These are phyloP conservation scores for Branchinecta lindahli DNA, from an alignment of 1,140 invertebrate species.

Conservation along the genomic window DNA sequence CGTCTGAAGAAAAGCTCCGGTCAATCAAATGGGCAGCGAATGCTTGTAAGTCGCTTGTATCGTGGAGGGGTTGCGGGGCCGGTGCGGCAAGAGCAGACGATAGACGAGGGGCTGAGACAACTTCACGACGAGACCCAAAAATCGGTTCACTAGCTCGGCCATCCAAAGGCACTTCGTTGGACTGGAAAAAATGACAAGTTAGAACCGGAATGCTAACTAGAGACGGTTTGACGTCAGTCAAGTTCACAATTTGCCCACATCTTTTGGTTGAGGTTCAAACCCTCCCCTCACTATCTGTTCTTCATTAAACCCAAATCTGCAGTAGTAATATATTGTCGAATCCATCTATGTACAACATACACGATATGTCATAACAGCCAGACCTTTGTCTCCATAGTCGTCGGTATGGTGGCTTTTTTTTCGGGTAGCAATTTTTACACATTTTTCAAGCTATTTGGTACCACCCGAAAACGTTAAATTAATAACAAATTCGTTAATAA, in stretches of 20 bases:
- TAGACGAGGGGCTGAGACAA: slow-evolving; percentile 19
- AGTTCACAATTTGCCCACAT: background rate
- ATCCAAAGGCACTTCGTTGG: slow-evolving; percentile 25
- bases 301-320: too few species aligned
- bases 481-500: too few species aligned
- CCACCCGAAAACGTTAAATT: too few species aligned
- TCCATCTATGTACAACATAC: too few species aligned
- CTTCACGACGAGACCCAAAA: slow-evolving; percentile 20
- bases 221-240: background rate
- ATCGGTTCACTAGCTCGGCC: slow-evolving; percentile 21
- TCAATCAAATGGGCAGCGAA: slow-evolving; percentile 20
- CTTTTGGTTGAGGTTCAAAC: background rate
- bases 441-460: too few species aligned
- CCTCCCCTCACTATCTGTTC: background rate
- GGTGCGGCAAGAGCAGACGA: slow-evolving; percentile 13
- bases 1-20: slow-evolving; percentile 21
- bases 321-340: too few species aligned
- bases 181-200: slow-evolving; percentile 11
- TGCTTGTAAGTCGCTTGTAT: slow-evolving; percentile 17
- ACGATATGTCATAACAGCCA: too few species aligned
- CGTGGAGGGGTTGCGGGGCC: slow-evolving; percentile 1
- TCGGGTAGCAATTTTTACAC: too few species aligned
- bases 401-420: too few species aligned
- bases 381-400: too few species aligned
- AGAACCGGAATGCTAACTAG: too few species aligned